These are phyloP conservation scores for Cerastis leucographa DNA, from an alignment of 2,888 invertebrate genomes.

Conservation along the genomic window DNA sequence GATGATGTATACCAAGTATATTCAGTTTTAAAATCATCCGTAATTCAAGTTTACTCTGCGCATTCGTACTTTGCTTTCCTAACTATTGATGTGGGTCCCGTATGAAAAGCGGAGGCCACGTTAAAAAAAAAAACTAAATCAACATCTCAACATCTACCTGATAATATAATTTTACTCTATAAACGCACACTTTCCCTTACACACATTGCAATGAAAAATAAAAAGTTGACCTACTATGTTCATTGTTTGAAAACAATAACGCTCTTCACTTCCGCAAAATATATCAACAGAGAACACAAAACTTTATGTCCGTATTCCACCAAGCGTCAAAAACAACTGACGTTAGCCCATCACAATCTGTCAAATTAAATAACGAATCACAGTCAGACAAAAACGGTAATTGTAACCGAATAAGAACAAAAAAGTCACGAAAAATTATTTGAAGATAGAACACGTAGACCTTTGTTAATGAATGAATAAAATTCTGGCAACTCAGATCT, in stretches of 20 bases:
- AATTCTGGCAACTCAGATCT: constrained; percentile 34
- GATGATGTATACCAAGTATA: too few species aligned
- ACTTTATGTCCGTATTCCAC: constrained; percentile 27
- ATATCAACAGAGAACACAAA: constrained; percentile 9
- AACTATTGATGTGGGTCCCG: neutral
- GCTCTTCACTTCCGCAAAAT: constrained; percentile 23
- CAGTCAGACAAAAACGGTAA: constrained; percentile 43
- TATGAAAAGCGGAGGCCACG: too few species aligned
- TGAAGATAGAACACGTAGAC: constrained; percentile 76
- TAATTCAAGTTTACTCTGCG: neutral
- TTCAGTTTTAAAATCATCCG: neutral
- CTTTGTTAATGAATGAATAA: constrained; percentile 50
- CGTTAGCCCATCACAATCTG: constrained; percentile 16
- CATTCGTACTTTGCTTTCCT: too few species aligned
- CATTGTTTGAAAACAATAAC: constrained; percentile 39
- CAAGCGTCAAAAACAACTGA: constrained; percentile 35
- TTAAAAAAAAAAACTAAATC: neutral
- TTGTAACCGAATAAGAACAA: constrained; percentile 61
- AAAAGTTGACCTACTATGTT: constrained; percentile 44
- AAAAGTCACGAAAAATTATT: constrained; percentile 74
- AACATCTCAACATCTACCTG: neutral
- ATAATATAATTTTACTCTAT: neutral
- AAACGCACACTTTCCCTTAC: neutral
- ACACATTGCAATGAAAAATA: constrained; percentile 13
- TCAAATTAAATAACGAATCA: constrained; percentile 38